Evolutionary conservation across 2,797 vertebrate genomes (phyloP), one percentile per base, ranked within the genome.

Genomic region (Spheniscus humboldti): DNA sequence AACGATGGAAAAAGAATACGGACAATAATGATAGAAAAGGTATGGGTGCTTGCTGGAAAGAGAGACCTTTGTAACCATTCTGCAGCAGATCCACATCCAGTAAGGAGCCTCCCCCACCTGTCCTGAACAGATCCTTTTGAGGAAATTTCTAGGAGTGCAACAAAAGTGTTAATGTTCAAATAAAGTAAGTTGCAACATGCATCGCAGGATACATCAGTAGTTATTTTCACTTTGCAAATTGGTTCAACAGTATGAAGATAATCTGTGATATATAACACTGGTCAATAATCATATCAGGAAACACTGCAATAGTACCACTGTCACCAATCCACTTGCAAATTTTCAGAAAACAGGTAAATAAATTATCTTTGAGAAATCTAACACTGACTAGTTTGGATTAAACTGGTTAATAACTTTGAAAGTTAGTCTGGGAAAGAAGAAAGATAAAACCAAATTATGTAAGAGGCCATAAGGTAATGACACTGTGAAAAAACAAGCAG

Each of bases 251-350:
- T 2, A 30, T 8, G 10, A 88, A 60, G 23, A 33, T 24, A 22
- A 52, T 8, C n/a, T 28, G 13, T 22, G 17, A 50, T 23, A 35
- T 3, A 4, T 8, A 33, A 41, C 1, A 0, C 27, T 11, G 33
- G 30, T 18, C 45, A 53, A 10, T 19, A 33, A n/a, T 8, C 23
- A 7, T 15, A 64, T 19, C 25, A 22, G 37, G 7, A 75, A 59
- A 47, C 25, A 10, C 13, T 13, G 18, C 10, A 33, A 9, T 2
- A 41, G 11, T 3, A 35, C 6, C 52, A 33, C 0, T 35, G 31
- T 24, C 37, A 88, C 19, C 10, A 71, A 80, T 3, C 13, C 24
- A 24, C 4, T 3, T 23, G 5, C 35, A 67, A 53, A 13, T 77
- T 45, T 28, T 13, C 4, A 47, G 37, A 67, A 48, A 90, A 28